Conservation (phyloP, 2,888 invertebrate species). For the Phaedon cochleariae region DNA sequence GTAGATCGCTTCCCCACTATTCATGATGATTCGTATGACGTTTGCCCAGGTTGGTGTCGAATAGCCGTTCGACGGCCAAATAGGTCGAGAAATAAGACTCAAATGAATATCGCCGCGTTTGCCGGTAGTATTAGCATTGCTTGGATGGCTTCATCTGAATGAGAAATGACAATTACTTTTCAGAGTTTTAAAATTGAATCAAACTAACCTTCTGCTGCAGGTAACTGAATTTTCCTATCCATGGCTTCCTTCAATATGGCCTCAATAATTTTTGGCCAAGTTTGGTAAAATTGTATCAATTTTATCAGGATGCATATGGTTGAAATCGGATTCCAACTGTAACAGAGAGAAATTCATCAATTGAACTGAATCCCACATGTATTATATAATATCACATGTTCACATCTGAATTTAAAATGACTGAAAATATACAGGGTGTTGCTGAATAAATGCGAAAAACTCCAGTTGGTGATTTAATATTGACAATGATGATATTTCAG, state of each 20-base stretch:
- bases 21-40: too few species aligned
- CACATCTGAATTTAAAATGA: too few species aligned
- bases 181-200: slow-evolving; percentile 1
- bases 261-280: slow-evolving; percentile 5
- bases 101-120: too few species aligned
- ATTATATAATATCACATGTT: background rate
- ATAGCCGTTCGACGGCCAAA: too few species aligned
- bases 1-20: too few species aligned
- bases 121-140: too few species aligned
- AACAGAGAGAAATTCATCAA: background rate
- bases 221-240: slow-evolving; percentile 1
- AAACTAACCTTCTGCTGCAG: background rate
- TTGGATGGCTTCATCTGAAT: slow-evolving; percentile 3
- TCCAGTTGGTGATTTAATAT: too few species aligned
- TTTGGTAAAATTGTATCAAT: background rate
- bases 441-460: too few species aligned
- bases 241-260: slow-evolving; percentile 7
- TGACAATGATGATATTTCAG: too few species aligned
- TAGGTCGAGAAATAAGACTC: too few species aligned
- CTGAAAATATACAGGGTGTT: too few species aligned
- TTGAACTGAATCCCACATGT: background rate
- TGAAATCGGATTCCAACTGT: slow-evolving; percentile 7
- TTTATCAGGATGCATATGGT: slow-evolving; percentile 10
- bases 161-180: slow-evolving; percentile 3
- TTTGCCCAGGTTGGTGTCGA: too few species aligned